Conservation (phyloP, 2,888 invertebrate genomes). For the Heliconius hortense region DNA sequence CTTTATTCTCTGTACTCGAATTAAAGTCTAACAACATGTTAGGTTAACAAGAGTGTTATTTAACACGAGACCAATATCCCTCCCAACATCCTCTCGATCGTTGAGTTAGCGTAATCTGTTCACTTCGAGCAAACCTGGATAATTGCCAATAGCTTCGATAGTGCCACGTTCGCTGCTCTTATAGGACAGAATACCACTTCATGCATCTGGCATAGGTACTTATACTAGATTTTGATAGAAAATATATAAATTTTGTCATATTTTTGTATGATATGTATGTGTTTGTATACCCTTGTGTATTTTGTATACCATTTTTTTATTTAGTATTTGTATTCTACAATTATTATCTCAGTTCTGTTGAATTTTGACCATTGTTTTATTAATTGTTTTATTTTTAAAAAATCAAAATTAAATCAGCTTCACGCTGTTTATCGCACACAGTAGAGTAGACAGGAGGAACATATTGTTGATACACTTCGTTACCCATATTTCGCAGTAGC, state of each 20-base stretch:
- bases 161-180: background rate
- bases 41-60: constrained; percentile 16
- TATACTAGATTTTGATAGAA: background rate
- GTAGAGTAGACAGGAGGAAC: too few relatives aligned
- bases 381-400: too few relatives aligned
- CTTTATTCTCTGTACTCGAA: background rate
- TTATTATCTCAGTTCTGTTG: too few relatives aligned
- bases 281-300: too few relatives aligned
- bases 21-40: constrained; percentile 8
- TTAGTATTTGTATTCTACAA: too few relatives aligned
- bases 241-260: background rate
- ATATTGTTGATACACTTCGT: too few relatives aligned
- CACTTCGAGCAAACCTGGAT: constrained; percentile 16
- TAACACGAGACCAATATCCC: constrained; percentile 6
- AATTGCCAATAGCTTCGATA: constrained; percentile 6
- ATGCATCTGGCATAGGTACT: background rate
- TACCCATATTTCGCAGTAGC: too few relatives aligned
- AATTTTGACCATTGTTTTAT: too few relatives aligned
- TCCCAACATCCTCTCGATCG: constrained; percentile 10
- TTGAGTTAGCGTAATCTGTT: constrained; percentile 24
- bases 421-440: too few relatives aligned
- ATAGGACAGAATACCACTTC: background rate
- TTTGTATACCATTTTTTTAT: too few relatives aligned
- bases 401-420: too few relatives aligned
- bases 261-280: background rate